Conservation (phyloP, 2,888 invertebrate genomes). For the Folsomia candida region DNA sequence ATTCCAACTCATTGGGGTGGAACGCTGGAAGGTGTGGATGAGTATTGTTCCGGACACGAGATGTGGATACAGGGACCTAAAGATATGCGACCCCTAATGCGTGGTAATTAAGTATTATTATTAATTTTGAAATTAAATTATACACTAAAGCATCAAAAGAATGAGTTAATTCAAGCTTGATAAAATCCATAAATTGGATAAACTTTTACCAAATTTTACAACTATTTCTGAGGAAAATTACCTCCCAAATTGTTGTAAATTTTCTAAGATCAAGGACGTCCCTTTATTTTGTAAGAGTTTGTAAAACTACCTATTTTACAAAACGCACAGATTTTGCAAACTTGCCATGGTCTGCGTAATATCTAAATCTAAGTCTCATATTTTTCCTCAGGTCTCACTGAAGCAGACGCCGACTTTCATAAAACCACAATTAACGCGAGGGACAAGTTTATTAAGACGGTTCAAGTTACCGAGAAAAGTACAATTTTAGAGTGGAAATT, state of each 20-base stretch:
- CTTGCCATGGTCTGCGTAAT: no score
- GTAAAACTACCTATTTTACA: no score
- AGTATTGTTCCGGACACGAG: neutral
- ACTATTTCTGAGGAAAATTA: no score
- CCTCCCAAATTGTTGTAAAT: no score
- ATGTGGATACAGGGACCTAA: conserved; percentile 5
- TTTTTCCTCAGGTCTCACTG: neutral
- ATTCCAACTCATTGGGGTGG: conserved; percentile 20
- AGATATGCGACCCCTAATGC: neutral
- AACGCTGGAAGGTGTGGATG: conserved; percentile 1
- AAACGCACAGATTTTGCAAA: no score
- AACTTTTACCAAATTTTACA: no score
- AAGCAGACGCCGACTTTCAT: neutral
- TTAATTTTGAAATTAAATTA: neutral
- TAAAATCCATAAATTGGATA: no score
- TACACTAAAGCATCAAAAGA: no score
- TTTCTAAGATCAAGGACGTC: no score
- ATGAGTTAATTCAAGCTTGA: no score
- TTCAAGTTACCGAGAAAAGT: neutral
- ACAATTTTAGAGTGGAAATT: conserved; percentile 17
- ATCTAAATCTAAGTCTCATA: neutral
- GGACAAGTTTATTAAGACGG: neutral
- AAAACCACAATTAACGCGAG: neutral
- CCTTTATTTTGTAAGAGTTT: no score
- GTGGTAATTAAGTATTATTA: neutral